Base-by-base conservation (phyloP, 2,797 vertebrate species). In the Pipistrellus nathusii region DNA sequence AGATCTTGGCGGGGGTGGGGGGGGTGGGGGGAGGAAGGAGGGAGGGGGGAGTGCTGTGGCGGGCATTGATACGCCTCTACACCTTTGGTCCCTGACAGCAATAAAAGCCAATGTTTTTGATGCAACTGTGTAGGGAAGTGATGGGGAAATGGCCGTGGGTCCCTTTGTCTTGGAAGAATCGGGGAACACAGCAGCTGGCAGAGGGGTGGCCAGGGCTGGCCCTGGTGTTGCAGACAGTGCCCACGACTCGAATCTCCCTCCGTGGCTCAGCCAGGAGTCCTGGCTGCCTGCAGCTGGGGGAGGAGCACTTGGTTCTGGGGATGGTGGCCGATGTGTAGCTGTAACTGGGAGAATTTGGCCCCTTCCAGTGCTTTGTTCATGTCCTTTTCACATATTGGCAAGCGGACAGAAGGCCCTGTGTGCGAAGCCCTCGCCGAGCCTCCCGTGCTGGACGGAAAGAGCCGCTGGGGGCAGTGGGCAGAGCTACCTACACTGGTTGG, bases 401-500 rank as follows among this genome's bases (percentile, higher is more conserved):
- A 0, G 0, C 0, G 12, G 51, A 8, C 21, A 0, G 35, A 18
- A 21, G 72, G 77, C 46, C 7, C 7, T 0, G 32, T 14, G 10
- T 6, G 4, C 6, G 0, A 4, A 35, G 46, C 25, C 6, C 27
- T 44, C 5, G 0, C 0, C 0, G 1, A 23, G 66, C 13, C 17
- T 25, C 66, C 17, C 0, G 0, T 0, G 25, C 21, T 1, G 23
- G 48, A 27, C 35, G 18, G 44, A 57, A 25, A 2, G n/a, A 11
- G 35, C 15, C 0, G 51, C 15, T 0, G 0, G 6, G 2, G 83
- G 41, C 38, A 0, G 12, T 0, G 3, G 59, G 0, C 14, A 3
- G 5, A 0, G 1, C 8, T 0, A 55, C 23, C 0, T 0, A 4
- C 5, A 20, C n/a, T 0, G 25, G 6, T 4, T 0, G 0, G 13